Percentiles rank a stretch among this genome's conserved stretches.
Conservation (phyloP, 2,113 vertebrate genomes). For the Tichodroma muraria region DNA sequence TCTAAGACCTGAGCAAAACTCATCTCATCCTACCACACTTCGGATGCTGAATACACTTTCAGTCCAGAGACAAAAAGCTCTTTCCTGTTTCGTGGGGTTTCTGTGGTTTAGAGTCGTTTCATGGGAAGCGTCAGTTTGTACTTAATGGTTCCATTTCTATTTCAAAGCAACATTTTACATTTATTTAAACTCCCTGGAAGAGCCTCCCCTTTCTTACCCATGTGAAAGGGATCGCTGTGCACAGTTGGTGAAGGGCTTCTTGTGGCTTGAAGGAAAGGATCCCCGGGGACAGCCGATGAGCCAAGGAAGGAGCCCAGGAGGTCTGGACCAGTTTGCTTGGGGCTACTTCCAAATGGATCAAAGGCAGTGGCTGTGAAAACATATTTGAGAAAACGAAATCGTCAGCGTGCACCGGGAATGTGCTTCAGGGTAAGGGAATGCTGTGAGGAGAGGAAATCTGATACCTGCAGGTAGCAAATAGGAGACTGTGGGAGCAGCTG, state of each 20-base stretch:
- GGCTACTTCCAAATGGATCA: constrained; percentile 84
- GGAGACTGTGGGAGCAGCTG: neutral
- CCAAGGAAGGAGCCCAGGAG: constrained; percentile 88
- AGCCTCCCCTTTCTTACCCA: constrained; percentile 75
- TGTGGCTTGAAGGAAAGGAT: constrained; percentile 88
- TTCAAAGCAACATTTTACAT: neutral
- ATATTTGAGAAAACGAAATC: neutral
- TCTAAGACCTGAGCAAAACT: neutral
- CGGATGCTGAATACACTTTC: neutral
- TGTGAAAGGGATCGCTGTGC: constrained; percentile 74
- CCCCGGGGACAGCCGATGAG: constrained; percentile 77
- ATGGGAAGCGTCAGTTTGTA: neutral
- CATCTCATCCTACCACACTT: neutral
- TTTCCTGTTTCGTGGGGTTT: neutral
- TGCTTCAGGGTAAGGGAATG: neutral
- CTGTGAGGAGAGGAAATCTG: neutral
- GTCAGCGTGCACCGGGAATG: neutral
- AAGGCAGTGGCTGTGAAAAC: constrained; percentile 75
- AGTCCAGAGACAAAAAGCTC: neutral
- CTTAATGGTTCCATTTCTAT: neutral
- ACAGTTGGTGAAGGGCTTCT: constrained; percentile 88
- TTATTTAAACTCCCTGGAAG: neutral
- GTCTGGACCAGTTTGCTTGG: constrained; percentile 86
- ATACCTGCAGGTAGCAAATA: neutral
- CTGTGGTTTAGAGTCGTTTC: neutral